Conservation (phyloP, 1,140 invertebrate genomes). For the Bradysia coprophila region DNA sequence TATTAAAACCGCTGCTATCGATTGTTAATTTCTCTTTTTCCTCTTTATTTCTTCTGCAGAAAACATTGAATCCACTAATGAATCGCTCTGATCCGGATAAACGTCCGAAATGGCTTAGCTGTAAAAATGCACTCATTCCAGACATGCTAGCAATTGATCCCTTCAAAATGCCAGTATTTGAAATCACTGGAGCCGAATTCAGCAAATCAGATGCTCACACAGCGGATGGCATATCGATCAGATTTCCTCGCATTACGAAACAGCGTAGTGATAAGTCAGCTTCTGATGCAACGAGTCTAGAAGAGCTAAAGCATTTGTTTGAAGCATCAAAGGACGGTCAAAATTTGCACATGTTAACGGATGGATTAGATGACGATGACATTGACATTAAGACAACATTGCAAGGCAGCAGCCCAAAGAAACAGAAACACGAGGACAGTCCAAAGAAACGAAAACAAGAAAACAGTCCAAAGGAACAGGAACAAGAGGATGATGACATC, state of each 20-base stretch:
- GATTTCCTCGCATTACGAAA: conserved; percentile 76
- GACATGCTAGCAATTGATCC: conserved; percentile 77
- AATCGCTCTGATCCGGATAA: conserved; percentile 42
- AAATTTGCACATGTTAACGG: conserved; percentile 36
- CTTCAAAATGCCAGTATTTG: conserved; percentile 76
- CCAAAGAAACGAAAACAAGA: not conserved
- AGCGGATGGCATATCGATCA: conserved; percentile 76
- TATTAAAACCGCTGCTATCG: no score
- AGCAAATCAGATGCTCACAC: conserved; percentile 72
- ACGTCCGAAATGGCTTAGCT: conserved; percentile 64
- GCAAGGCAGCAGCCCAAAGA: not conserved
- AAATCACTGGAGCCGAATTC: conserved; percentile 85
- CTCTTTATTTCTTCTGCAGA: conserved; percentile 1
- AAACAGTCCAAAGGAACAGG: not conserved
- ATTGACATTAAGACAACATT: not conserved
- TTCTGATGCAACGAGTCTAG: conserved; percentile 60
- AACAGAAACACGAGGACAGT: not conserved
- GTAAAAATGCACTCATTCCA: conserved; percentile 66
- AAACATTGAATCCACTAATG: conserved; percentile 13
- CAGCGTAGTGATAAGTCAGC: conserved; percentile 71
- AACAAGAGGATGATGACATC: not conserved
- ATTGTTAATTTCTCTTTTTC: no score
- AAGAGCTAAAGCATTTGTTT: conserved; percentile 45
- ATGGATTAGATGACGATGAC: conserved; percentile 7
- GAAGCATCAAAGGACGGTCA: conserved; percentile 45